A percentile compares a stretch with the other conserved stretches of the same genome.
phyloP scores from a whole-genome alignment of 2,888 invertebrate species.

The Hirtodrosophila confusa region DNA sequence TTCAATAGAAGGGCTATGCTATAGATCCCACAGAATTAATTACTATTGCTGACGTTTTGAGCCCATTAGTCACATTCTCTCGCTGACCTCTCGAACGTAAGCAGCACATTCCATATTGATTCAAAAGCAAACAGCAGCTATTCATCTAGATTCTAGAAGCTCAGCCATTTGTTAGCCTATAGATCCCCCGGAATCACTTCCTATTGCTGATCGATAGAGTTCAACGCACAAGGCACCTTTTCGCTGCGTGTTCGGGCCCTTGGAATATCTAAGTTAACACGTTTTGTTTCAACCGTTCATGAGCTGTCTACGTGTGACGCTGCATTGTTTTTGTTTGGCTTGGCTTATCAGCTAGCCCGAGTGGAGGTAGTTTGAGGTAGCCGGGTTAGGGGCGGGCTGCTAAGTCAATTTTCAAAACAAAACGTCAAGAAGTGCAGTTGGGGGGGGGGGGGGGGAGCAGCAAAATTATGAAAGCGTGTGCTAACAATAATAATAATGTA shows the following conservation, averaged over 20 bases:
- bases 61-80: too few relatives aligned
- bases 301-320: conserved; percentile 60
- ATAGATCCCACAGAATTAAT: too few relatives aligned
- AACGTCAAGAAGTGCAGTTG: conserved; percentile 20
- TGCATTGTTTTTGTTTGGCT: conserved; percentile 41
- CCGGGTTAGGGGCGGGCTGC: conserved; percentile 6
- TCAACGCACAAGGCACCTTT: conserved; percentile 17
- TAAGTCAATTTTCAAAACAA: conserved; percentile 58
- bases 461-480: conserved; percentile 53
- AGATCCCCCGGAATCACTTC: not conserved
- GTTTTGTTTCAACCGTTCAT: conserved; percentile 41
- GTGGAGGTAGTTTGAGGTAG: not conserved
- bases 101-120: too few relatives aligned
- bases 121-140: too few relatives aligned
- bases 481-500: conserved; percentile 38
- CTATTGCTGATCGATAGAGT: not conserved
- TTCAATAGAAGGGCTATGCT: too few relatives aligned
- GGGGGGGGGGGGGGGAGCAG: too few relatives aligned
- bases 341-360: conserved; percentile 34
- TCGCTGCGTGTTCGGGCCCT: conserved; percentile 26
- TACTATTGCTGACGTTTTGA: too few relatives aligned
- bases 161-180: too few relatives aligned
- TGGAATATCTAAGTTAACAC: conserved; percentile 20
- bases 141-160: too few relatives aligned
- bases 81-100: too few relatives aligned